Conservation (phyloP, 1,140 invertebrate species). For the Amyelois transitella region DNA sequence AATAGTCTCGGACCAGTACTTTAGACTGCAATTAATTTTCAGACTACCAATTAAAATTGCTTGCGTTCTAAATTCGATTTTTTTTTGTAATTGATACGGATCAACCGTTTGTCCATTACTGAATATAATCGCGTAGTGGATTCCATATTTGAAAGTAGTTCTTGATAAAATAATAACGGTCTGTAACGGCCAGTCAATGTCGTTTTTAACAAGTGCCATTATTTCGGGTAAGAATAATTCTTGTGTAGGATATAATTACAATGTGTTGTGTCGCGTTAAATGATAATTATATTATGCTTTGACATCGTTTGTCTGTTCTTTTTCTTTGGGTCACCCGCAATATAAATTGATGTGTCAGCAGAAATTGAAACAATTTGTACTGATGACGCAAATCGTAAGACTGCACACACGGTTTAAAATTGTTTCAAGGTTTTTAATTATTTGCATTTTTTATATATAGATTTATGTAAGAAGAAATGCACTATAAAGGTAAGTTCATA, state of each 20-base stretch:
- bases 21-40: neutral
- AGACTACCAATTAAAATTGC: neutral
- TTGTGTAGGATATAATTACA: neutral
- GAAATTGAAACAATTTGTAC: neutral
- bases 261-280: neutral
- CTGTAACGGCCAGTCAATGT: slow-evolving; percentile 18
- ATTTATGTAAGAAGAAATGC: too few species aligned
- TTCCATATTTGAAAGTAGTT: slow-evolving; percentile 26
- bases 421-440: too few species aligned
- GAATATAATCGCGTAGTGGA: slow-evolving; percentile 20
- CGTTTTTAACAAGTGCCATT: neutral
- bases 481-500: too few species aligned
- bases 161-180: slow-evolving; percentile 23
- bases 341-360: neutral
- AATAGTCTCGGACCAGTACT: neutral
- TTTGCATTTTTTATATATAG: too few species aligned
- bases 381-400: too few species aligned
- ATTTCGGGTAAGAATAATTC: neutral
- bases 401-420: too few species aligned
- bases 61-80: slow-evolving; percentile 4
- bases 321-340: neutral
- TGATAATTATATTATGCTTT: neutral
- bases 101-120: slow-evolving; percentile 8
- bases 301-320: neutral
- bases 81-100: slow-evolving; percentile 2